Evolutionary conservation across 2,797 vertebrate species (phyloP).

Genomic region (Borostomias antarcticus): DNA sequence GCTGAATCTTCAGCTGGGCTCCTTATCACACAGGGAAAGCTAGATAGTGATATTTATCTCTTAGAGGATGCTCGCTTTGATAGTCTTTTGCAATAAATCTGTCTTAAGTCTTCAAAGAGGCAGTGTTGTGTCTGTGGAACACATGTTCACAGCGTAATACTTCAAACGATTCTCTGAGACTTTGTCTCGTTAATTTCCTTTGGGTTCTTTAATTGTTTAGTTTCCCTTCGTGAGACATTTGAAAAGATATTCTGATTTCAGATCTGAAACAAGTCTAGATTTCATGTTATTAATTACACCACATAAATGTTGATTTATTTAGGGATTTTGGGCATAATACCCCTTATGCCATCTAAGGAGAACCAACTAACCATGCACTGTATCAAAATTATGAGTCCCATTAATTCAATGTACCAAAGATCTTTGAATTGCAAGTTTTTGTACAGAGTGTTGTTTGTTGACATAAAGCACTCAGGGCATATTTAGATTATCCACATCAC

Average conservation of each 20-base stretch:
- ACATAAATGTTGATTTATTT: slow-evolving; percentile 26
- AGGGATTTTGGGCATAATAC: background rate
- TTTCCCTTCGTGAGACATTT: slow-evolving; percentile 40
- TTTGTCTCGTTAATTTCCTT: slow-evolving; percentile 44
- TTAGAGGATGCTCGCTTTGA: slow-evolving; percentile 59
- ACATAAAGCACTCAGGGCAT: background rate
- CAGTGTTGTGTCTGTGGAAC: slow-evolving; percentile 48
- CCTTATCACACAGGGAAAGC: slow-evolving; percentile 46
- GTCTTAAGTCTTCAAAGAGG: slow-evolving; percentile 60
- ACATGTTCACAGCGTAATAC: slow-evolving; percentile 37
- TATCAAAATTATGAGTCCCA: background rate
- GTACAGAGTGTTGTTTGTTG: background rate
- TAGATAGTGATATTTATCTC: slow-evolving; percentile 59
- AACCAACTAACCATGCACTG: background rate
- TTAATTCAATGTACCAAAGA: background rate
- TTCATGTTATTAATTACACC: background rate
- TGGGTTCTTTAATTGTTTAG: slow-evolving; percentile 47
- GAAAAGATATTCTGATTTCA: slow-evolving; percentile 21
- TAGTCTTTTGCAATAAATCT: slow-evolving; percentile 62
- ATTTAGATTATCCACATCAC: slow-evolving; percentile 1
- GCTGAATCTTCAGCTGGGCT: slow-evolving; percentile 33
- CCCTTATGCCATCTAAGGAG: background rate
- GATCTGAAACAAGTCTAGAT: background rate
- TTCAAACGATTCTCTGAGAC: slow-evolving; percentile 42
- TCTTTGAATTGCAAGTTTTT: background rate